Conservation (phyloP, 2,113 vertebrate genomes). For the Ceyx margarethae region DNA sequence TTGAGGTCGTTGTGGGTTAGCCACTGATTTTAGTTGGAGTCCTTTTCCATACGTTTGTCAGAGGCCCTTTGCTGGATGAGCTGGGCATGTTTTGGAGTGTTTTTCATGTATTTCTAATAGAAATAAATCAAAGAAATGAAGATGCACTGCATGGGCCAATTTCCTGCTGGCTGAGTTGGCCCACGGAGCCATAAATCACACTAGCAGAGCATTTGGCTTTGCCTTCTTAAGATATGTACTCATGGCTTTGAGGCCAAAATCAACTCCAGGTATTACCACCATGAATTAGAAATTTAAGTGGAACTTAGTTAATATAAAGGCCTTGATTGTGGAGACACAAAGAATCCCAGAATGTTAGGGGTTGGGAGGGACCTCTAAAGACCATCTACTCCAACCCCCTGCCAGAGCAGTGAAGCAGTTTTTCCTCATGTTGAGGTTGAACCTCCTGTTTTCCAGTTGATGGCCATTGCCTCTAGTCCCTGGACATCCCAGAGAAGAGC, state of each 20-base stretch:
- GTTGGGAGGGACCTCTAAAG: too few relatives aligned
- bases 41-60: conserved; percentile 10
- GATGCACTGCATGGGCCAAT: rapidly evolving
- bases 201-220: background rate
- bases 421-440: too few relatives aligned
- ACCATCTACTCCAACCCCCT: too few relatives aligned
- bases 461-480: too few relatives aligned
- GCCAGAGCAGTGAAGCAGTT: too few relatives aligned
- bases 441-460: too few relatives aligned
- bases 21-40: conserved; percentile 32
- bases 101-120: background rate
- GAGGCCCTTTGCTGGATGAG: background rate
- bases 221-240: background rate
- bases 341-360: too few relatives aligned
- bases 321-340: background rate
- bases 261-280: conserved; percentile 9
- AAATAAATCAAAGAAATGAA: conserved; percentile 30
- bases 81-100: background rate
- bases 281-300: conserved; percentile 34
- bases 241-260: background rate
- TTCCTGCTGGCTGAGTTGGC: background rate
- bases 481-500: too few relatives aligned
- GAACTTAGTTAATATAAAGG: background rate
- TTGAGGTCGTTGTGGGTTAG: conserved; percentile 53
- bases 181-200: background rate